Evolutionary conservation across 2,113 vertebrate genomes (phyloP), one percentile per base, ranked within the genome.

Genomic region (Chelonoidis abingdonii): DNA sequence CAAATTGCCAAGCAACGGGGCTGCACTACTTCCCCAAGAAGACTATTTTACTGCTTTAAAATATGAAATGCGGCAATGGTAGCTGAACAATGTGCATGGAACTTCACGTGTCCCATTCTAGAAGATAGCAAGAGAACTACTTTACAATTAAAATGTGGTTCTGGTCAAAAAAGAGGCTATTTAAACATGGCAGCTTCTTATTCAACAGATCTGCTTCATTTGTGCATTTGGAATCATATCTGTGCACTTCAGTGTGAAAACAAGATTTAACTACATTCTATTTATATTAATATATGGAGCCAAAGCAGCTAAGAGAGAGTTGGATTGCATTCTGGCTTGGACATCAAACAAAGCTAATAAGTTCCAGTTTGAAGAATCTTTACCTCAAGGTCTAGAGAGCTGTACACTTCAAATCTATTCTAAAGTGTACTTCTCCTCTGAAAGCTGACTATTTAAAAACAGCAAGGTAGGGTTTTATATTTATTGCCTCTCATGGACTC

Each of bases 241-340:
- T 90, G 56, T 6, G 54, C 87, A 25, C 72, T 11, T 25, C 24
- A 50, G 49, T 85, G 85, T 38, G 49, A 95, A 94, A 91, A 94
- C 38, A 84, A 91, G 41, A 8, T 96, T 97, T 19, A 35, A 69
- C 62, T 35, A 69, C 35, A 72, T 72, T 72, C 65, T 72, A 38
- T 38, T 72, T 38, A 38, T 38, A 69, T 89, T 91, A 85, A 90
- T 50, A 93, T 3, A 57, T 53, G 72, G 53, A 91, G 80, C 7
- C 49, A 83, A 7, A 83, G 88, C 76, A 88, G 56, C 11, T 27
- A 57, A 84, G 31, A 89, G 1, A 1, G 44, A 87, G 92, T 62
- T 83, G 84, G 69, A 14, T 22, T 49, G 78, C 31, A 35, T 86
- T 94, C 59, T 80, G 54, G 54, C 19, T 53, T 44, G 80, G 27